These are phyloP conservation scores for Lagopus leucura DNA, from an alignment of 2,113 vertebrate genomes.

Conservation along the genomic window DNA sequence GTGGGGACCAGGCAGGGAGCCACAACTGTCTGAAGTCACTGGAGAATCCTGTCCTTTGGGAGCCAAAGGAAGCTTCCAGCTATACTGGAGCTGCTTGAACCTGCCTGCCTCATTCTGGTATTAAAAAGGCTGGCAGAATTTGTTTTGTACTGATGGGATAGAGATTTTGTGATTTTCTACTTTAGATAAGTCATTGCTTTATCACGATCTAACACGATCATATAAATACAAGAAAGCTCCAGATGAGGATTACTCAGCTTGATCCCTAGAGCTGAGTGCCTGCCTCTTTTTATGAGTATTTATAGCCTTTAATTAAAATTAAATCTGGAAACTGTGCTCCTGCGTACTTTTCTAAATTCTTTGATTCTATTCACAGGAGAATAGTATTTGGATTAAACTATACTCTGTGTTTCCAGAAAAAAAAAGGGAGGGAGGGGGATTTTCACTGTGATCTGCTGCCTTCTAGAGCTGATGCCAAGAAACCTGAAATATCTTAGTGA, in stretches of 20 bases:
- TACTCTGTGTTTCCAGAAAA: conserved; percentile 11
- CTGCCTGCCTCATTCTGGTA: conserved; percentile 3
- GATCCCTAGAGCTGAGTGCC: conserved; percentile 40
- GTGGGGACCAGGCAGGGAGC: neutral
- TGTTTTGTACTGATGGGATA: neutral
- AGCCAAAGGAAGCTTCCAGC: neutral
- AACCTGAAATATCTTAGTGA: conserved; percentile 5
- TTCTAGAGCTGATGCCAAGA: conserved; percentile 15
- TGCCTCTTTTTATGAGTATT: conserved; percentile 36
- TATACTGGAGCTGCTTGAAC: neutral
- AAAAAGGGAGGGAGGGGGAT: neutral
- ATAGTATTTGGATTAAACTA: conserved; percentile 39
- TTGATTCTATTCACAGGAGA: conserved; percentile 47
- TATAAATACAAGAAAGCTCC: neutral
- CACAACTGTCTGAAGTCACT: conserved; percentile 24
- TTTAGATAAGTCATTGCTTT: conserved; percentile 12
- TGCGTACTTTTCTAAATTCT: conserved; percentile 24
- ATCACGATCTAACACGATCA: conserved; percentile 8
- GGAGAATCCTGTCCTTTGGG: neutral
- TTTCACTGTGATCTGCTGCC: neutral
- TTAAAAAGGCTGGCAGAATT: conserved; percentile 6
- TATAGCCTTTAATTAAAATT: conserved; percentile 38
- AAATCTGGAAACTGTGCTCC: neutral
- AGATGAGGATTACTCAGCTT: conserved; percentile 44
- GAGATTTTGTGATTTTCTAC: conserved; percentile 24